Percentiles rank a stretch among this genome's conserved stretches.
Conservation (phyloP, 2,113 vertebrate species). For the Phylloscopus whistleri region DNA sequence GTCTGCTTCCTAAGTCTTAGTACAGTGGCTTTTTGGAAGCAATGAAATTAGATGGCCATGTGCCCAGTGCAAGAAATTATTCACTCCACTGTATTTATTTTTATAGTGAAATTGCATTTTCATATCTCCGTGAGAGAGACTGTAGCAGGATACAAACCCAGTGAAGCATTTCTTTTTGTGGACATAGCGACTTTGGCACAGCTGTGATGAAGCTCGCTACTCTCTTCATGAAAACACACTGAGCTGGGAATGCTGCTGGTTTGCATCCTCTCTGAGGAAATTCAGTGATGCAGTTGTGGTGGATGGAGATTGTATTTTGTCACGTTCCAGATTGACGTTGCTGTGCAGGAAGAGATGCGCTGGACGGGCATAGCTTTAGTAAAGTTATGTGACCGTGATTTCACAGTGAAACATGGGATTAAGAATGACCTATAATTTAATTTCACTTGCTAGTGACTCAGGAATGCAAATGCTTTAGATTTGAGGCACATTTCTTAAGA, state of each 20-base stretch:
- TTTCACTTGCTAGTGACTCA: not conserved
- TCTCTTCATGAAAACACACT: not conserved
- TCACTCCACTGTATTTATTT: conserved; percentile 19
- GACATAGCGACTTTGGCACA: not conserved
- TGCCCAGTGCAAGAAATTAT: conserved; percentile 6
- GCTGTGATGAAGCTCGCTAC: not conserved
- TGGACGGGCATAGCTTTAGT: not conserved
- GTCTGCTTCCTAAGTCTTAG: not conserved
- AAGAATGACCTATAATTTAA: not conserved
- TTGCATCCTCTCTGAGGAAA: not conserved
- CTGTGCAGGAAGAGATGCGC: not conserved
- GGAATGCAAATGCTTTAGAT: not conserved
- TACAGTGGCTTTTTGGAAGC: not conserved
- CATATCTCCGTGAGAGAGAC: not conserved
- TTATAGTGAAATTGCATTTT: conserved; percentile 19
- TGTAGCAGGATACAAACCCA: not conserved
- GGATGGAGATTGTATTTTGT: not conserved
- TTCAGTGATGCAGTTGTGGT: not conserved
- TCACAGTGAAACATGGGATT: not conserved
- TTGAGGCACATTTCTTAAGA: not conserved
- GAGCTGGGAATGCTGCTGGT: not conserved
- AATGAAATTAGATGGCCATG: not conserved
- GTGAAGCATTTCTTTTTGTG: conserved; percentile 1
- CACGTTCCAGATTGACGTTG: rapidly evolving
- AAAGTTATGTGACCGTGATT: rapidly evolving